Evolutionary conservation across 2,113 vertebrate genomes (phyloP).

Genomic region (Gallinago undulata): DNA sequence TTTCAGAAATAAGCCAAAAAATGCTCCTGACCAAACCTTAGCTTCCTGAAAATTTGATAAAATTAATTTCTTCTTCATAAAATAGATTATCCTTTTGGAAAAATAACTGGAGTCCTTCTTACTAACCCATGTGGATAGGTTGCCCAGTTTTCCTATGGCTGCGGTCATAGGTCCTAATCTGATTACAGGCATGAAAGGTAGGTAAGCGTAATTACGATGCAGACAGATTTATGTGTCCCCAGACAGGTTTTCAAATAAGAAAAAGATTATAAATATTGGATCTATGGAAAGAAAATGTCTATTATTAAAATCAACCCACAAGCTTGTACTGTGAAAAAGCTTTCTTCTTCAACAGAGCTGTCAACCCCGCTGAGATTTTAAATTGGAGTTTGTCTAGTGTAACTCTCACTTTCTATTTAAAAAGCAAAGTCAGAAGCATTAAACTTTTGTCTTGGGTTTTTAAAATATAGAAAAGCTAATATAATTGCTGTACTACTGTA

Average conservation of each 20-base stretch:
- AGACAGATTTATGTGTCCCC: background rate
- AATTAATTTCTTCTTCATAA: background rate
- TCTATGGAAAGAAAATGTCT: conserved; percentile 4
- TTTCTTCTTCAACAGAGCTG: conserved; percentile 20
- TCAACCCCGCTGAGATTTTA: conserved; percentile 27
- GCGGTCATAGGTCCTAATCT: background rate
- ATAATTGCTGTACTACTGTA: background rate
- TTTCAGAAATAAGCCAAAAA: background rate
- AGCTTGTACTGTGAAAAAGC: background rate
- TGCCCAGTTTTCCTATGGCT: background rate
- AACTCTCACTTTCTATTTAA: conserved; percentile 30
- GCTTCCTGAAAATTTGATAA: background rate
- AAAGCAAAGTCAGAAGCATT: conserved; percentile 18
- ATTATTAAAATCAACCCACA: conserved; percentile 26
- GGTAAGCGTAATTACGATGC: conserved; percentile 22
- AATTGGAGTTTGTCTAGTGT: conserved; percentile 38
- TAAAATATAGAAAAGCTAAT: conserved; percentile 18
- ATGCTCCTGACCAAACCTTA: background rate
- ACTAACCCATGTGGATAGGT: background rate
- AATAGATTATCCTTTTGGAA: background rate
- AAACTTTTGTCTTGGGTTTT: background rate
- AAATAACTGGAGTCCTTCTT: background rate
- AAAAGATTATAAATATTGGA: conserved; percentile 32
- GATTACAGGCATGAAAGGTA: background rate
- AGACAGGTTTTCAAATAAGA: conserved; percentile 22